phyloP scores from a whole-genome alignment of 2,113 vertebrate genomes.

The Mobula hypostoma region DNA sequence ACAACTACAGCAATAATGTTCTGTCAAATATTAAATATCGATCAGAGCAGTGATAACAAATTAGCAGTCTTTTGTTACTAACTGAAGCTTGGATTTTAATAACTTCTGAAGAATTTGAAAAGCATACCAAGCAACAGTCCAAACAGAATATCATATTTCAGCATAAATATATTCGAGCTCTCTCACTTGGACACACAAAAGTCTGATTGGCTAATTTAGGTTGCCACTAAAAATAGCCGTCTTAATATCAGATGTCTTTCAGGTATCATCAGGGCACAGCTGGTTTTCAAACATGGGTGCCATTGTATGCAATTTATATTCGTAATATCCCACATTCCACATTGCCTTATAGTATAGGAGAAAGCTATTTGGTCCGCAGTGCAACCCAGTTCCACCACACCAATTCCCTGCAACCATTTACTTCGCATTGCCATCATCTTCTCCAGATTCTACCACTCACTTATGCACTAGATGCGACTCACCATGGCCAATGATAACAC shows the following conservation, averaged over 20 bases:
- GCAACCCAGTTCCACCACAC: no score
- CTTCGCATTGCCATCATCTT: no score
- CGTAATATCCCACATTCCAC: background rate
- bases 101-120: background rate
- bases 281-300: background rate
- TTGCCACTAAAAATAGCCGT: background rate
- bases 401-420: no score
- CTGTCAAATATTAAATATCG: background rate
- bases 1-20: background rate
- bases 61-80: background rate
- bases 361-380: no score
- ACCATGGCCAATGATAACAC: no score
- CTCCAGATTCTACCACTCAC: no score
- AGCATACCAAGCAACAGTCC: background rate
- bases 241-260: background rate
- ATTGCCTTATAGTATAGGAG: no score
- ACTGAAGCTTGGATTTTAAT: background rate
- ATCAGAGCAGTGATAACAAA: background rate
- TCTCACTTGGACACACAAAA: background rate
- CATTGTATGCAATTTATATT: background rate
- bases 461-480: no score
- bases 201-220: background rate
- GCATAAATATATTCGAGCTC: background rate
- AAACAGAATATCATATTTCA: no score
- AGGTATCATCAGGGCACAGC: background rate